A percentile compares a stretch with the other conserved stretches of the same genome.
These are phyloP conservation scores for Gallinago paraguaiae DNA, from an alignment of 2,113 vertebrate genomes.

Conservation along the genomic window DNA sequence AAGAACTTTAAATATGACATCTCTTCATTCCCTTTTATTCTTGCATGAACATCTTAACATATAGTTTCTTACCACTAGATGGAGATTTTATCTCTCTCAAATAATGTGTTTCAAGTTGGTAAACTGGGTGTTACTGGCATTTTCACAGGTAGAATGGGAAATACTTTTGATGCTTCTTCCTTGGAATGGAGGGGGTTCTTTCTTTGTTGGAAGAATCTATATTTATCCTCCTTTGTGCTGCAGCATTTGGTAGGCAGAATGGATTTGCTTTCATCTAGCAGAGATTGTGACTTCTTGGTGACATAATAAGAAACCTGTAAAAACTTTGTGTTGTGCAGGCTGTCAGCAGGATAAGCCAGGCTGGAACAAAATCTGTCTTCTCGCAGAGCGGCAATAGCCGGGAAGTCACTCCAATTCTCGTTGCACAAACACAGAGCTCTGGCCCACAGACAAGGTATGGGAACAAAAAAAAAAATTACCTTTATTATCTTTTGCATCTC, in stretches of 20 bases:
- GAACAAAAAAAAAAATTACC: neutral
- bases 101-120: neutral
- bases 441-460: conserved; percentile 94
- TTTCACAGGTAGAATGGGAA: neutral
- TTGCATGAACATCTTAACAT: neutral
- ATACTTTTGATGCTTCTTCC: too few species aligned
- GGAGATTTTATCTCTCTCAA: neutral
- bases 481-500: neutral
- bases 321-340: conserved; percentile 79
- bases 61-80: conserved; percentile 1
- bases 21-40: neutral
- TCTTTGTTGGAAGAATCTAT: neutral
- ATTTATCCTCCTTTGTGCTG: neutral
- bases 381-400: conserved; percentile 95
- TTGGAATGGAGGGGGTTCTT: too few species aligned
- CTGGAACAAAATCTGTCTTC: conserved; percentile 94
- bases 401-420: conserved; percentile 91
- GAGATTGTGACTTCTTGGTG: neutral
- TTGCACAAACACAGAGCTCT: conserved; percentile 94
- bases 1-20: neutral
- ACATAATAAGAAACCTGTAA: conserved; percentile 67
- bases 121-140: neutral
- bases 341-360: conserved; percentile 92
- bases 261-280: neutral
- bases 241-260: neutral